Evolutionary conservation across 1,140 invertebrate species (phyloP).

Genomic region (Triops longicaudatus): DNA sequence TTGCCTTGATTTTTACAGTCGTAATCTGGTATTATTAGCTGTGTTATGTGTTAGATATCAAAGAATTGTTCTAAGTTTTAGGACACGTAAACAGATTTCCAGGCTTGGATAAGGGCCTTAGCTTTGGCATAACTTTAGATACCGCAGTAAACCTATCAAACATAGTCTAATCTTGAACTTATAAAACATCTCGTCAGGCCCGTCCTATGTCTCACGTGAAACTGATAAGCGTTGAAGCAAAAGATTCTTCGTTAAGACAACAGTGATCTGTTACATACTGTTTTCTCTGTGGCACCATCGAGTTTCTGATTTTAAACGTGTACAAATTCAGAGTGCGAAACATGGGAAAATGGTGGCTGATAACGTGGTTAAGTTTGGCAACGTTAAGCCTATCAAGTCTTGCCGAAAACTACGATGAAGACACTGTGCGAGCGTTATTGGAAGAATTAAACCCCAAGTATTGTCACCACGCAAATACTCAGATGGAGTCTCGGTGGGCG

Average conservation of each 20-base stretch:
- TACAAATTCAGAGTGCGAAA: not conserved
- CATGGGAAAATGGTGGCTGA: not conserved
- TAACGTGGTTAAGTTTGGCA: not conserved
- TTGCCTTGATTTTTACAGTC: no score
- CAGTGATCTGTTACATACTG: no score
- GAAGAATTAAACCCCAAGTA: slow-evolving; percentile 29
- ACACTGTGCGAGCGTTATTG: slow-evolving; percentile 30
- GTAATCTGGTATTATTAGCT: no score
- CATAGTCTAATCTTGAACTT: not conserved
- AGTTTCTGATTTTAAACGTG: no score
- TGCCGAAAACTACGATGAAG: slow-evolving; percentile 29
- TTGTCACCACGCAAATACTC: slow-evolving; percentile 28
- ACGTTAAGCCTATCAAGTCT: not conserved
- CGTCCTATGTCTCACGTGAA: no score
- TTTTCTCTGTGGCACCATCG: no score
- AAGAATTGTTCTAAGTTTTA: not conserved
- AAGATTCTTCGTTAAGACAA: no score
- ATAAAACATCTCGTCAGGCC: no score
- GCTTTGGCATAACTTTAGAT: not conserved
- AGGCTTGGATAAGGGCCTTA: not conserved
- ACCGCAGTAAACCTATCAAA: not conserved
- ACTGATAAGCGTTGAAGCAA: no score
- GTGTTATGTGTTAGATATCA: not conserved
- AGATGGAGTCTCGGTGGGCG: slow-evolving; percentile 33
- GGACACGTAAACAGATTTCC: not conserved